Evolutionary conservation across 2,113 vertebrate genomes (phyloP).

Genomic region (Laticauda laticaudata): DNA sequence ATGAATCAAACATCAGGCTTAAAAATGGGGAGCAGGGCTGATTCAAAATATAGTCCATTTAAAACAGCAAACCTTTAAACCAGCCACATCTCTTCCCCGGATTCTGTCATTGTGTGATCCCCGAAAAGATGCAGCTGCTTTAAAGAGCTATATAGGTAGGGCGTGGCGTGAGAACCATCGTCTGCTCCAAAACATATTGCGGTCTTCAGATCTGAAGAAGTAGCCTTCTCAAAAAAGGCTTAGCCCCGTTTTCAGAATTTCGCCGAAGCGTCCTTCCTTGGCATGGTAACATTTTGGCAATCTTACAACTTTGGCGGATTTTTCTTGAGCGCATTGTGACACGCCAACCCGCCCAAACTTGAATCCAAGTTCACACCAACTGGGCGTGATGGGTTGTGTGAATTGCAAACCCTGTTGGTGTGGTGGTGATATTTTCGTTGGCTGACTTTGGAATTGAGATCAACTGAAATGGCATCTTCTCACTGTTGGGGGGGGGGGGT

Average conservation of each 20-base stretch:
- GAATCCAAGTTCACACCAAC: background rate
- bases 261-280: accelerated
- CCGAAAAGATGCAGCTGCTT: background rate
- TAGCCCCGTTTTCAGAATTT: background rate
- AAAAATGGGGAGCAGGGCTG: background rate
- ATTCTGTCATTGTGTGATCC: background rate
- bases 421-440: background rate
- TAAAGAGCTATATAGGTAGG: background rate
- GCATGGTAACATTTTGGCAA: background rate
- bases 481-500: accelerated
- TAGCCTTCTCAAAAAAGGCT: background rate
- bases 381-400: background rate
- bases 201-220: background rate
- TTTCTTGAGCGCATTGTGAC: background rate
- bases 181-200: background rate
- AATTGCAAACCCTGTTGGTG: background rate
- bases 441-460: background rate
- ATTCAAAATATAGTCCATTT: background rate
- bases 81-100: background rate
- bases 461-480: background rate
- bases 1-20: background rate
- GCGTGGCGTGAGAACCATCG: background rate
- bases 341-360: background rate
- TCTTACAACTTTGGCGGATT: background rate
- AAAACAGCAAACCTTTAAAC: background rate